Evolutionary conservation across 2,888 invertebrate species (phyloP).

Genomic region (Synergus umbraculus): DNA sequence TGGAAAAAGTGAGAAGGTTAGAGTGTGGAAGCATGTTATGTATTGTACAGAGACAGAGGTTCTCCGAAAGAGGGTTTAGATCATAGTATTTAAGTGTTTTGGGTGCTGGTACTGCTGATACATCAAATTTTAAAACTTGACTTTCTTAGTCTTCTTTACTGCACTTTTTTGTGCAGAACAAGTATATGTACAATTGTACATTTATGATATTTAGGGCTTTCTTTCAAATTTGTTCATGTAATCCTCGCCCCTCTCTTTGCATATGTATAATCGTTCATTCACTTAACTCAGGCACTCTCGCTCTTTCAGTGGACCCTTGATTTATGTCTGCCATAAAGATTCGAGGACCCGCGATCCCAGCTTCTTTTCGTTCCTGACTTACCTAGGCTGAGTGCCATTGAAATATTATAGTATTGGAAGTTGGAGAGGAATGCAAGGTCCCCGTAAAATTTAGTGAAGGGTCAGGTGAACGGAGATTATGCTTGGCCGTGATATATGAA

Average conservation of each 20-base stretch:
- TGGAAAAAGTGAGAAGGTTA: no score
- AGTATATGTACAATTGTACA: no score
- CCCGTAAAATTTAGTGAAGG: neutral
- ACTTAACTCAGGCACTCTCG: neutral
- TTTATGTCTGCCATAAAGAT: neutral
- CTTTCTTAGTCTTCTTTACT: no score
- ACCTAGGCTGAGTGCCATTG: neutral
- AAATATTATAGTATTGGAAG: neutral
- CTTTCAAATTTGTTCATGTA: neutral
- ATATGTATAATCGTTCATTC: neutral
- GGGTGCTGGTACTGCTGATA: no score
- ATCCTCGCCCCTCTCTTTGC: neutral
- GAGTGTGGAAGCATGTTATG: no score
- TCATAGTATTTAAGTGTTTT: no score
- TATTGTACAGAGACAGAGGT: no score
- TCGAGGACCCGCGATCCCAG: neutral
- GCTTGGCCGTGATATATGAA: conserved; percentile 4
- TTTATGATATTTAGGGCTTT: no score
- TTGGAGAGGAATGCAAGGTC: conserved; percentile 7
- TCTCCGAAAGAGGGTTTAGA: no score
- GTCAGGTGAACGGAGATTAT: conserved; percentile 11
- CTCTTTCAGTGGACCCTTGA: neutral
- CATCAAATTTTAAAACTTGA: no score
- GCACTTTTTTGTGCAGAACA: no score
- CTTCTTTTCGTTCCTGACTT: neutral